Evolutionary conservation across 2,888 invertebrate species (phyloP).

Genomic region (Drosophila subsilvestris): DNA sequence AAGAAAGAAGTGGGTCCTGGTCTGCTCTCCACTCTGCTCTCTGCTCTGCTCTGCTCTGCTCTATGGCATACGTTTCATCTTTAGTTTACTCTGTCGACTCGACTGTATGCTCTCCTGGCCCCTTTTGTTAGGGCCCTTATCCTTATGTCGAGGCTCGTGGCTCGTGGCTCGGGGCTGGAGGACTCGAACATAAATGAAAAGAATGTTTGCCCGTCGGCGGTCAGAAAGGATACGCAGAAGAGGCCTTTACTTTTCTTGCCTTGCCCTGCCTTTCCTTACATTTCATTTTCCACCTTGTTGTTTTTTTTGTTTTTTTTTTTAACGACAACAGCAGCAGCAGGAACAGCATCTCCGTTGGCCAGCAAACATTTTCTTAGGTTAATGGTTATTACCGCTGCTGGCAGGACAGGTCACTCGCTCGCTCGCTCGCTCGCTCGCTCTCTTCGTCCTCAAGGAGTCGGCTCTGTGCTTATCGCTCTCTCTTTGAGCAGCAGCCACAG

Average conservation of each 20-base stretch:
- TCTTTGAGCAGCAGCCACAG: neutral
- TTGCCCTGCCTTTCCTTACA: conserved; percentile 16
- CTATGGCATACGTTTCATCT: conserved; percentile 48
- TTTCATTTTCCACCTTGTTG: conserved; percentile 28
- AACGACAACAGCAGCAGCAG: conserved; percentile 38
- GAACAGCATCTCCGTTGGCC: conserved; percentile 39
- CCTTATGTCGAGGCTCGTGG: conserved; percentile 60
- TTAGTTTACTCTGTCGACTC: conserved; percentile 52
- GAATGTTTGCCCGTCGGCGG: conserved; percentile 72
- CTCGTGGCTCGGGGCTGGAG: conserved; percentile 42
- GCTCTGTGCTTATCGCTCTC: conserved; percentile 44
- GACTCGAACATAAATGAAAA: conserved; percentile 61
- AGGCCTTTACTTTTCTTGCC: conserved; percentile 33
- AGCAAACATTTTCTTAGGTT: conserved; percentile 74
- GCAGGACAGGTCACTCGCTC: conserved; percentile 27
- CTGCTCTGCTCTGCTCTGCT: neutral
- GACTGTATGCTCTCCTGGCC: conserved; percentile 39
- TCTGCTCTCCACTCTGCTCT: neutral
- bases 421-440: conserved; percentile 5
- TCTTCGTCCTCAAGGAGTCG: conserved; percentile 30
- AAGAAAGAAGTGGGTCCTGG: conserved; percentile 54
- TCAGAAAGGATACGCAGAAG: conserved; percentile 66
- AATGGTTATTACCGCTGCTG: conserved; percentile 47
- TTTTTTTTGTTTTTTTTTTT: conserved; percentile 27
- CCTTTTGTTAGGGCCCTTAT: conserved; percentile 70